Percentiles rank a stretch among this genome's conserved stretches.
phyloP scores from a whole-genome alignment of 2,797 vertebrate species.

The Tolypeutes matacus region DNA sequence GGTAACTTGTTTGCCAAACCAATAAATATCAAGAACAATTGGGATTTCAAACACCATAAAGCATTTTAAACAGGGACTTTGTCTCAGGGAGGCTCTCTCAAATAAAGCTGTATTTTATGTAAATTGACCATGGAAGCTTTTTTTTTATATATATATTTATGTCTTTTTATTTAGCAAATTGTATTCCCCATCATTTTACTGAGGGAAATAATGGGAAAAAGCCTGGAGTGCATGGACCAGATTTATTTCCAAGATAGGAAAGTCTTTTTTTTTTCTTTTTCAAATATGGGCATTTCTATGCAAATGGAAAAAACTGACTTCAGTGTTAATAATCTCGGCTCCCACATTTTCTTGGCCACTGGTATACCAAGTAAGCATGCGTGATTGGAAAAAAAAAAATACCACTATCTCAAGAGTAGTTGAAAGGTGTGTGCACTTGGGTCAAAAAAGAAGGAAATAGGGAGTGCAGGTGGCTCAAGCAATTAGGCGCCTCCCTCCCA shows the following conservation, averaged over 20 bases:
- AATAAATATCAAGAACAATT: constrained; percentile 77
- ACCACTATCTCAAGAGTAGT: accelerated
- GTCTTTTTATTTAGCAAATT: constrained; percentile 79
- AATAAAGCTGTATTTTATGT: constrained; percentile 81
- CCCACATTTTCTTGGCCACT: background rate
- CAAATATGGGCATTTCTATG: constrained; percentile 50
- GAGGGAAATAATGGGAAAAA: constrained; percentile 52
- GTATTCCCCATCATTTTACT: constrained; percentile 63
- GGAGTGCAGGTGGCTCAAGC: no score
- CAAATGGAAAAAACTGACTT: constrained; percentile 10
- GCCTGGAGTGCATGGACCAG: background rate
- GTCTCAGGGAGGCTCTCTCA: constrained; percentile 71
- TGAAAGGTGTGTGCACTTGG: background rate
- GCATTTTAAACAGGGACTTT: constrained; percentile 80
- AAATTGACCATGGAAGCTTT: constrained; percentile 66
- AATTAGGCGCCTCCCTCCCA: no score
- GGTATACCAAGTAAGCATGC: background rate
- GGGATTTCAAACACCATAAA: constrained; percentile 76
- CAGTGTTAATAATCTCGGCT: background rate
- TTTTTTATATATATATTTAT: constrained; percentile 35
- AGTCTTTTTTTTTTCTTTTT: constrained; percentile 67
- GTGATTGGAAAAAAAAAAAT: background rate
- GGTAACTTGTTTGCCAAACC: constrained; percentile 74
- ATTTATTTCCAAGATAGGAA: constrained; percentile 61
- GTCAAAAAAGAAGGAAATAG: background rate